A percentile compares a stretch with the other conserved stretches of the same genome.
These are phyloP conservation scores for Manis javanica DNA, from an alignment of 2,797 vertebrate species.

Conservation along the genomic window DNA sequence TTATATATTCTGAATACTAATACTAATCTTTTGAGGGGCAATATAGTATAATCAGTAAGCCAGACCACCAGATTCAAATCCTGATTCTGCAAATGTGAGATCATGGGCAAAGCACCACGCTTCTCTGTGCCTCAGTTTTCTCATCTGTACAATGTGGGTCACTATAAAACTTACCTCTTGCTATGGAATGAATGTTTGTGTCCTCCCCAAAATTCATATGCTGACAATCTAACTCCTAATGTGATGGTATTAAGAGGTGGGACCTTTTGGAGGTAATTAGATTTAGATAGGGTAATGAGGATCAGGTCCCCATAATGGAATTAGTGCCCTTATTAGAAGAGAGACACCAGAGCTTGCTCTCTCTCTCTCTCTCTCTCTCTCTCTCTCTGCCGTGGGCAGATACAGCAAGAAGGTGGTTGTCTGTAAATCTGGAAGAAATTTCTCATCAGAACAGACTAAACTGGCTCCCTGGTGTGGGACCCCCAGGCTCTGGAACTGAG, in stretches of 20 bases:
- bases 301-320: too few species aligned
- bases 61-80: neutral
- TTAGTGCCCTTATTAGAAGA: neutral
- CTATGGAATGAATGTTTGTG: neutral
- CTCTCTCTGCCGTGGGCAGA: neutral
- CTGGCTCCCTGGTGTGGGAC: neutral
- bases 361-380: neutral
- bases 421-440: neutral
- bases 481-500: neutral
- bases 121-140: neutral
- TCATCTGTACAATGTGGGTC: neutral
- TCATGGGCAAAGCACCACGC: neutral
- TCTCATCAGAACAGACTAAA: neutral
- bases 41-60: neutral
- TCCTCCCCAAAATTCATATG: neutral
- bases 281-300: neutral
- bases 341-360: neutral
- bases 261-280: neutral
- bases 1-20: neutral
- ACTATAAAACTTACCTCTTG: neutral
- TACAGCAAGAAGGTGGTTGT: neutral
- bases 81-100: neutral
- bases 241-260: neutral
- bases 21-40: neutral
- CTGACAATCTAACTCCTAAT: neutral